Evolutionary conservation across 2,888 invertebrate species (phyloP), one percentile per base, ranked within the genome.

Genomic region (Galerucella nymphaeae): DNA sequence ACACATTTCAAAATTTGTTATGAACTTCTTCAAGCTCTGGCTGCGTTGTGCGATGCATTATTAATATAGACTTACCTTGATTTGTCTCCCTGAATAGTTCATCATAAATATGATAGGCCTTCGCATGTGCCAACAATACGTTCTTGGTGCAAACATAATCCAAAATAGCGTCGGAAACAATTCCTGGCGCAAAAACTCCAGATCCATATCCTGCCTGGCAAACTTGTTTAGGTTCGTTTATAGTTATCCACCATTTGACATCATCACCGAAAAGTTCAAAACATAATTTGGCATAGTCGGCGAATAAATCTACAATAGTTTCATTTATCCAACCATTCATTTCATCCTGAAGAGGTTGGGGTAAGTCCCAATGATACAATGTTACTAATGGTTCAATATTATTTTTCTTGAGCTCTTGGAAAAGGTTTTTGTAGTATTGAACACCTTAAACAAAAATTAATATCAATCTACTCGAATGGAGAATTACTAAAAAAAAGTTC

Each of bases 261-360:
- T 88, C 90, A 20, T 89, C 81, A 3, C 90, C 90, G 61, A 74
- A 75, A 20, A 77, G 50, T 45, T 80, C 79, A 53, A 88, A 76
- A 4, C 80, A 83, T 1, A 86, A 84, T n/a, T 86, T 86, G 0
- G 91, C 91, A 84, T 87, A 42, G 91, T 78, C n/a, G 94, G 88
- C 80, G 90, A 92, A 81, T 93, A 88, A 69, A 95, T 92, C 89
- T 0, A 87, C 88, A 63, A 90, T 87, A 11, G 88, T 77, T 1
- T 90, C 89, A 80, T 91, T 91, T 55, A 89, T 87, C 91, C 91
- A 91, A 0, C 91, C 91, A 0, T 91, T 91, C 6, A 90, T 83
- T 18, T 66, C 41, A 53, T 90, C 89, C 86, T 81, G 76, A 10
- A 78, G 68, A 55, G 70, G 64, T 61, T 78, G 78, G 0, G 78